Base-by-base conservation (phyloP, 2,797 vertebrate genomes). In the Semaprochilodus insignis region DNA sequence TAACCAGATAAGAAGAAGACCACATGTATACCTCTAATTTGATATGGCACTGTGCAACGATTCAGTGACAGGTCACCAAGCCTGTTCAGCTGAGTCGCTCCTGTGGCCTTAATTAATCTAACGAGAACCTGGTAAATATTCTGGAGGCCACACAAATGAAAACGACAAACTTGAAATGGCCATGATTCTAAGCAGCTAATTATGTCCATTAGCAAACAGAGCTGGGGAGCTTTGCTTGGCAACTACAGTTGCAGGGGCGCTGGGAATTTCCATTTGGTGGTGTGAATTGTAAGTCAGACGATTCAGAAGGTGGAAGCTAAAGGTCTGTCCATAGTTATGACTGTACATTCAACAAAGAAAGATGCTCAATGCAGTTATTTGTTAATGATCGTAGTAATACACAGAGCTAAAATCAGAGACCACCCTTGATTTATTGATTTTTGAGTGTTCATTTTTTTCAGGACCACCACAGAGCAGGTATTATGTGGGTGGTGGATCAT, bases 121-220 rank as follows among this genome's bases (percentile, higher is more conserved):
- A 74, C 63, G 79, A 65, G 59, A 76, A 55, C 54, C 15, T 62
- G 75, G 63, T 57, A 80, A 71, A 79, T 80, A 44, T 51, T 77
- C 72, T 72, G 23, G n/a, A 57, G 36, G 36, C 57, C 44, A 67
- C 78, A 55, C 74, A 74, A 81, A 70, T 74, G 34, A 60, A 78
- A 70, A 69, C 34, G 62, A 78, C 62, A 63, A 78, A 70, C 55
- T 69, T 40, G 36, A 59, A 59, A 19, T 21, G 27, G 67, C 65
- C 66, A 57, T 71, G 31, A 67, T 62, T 63, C 52, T 57, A 40
- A 67, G 25, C 71, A 25, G 63, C 17, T 70, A 63, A 71, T 76
- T 23, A 65, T 75, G 31, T 78, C 69, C 52, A 63, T 77, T 77
- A 57, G 27, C 15, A 51, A 66, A 73, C 57, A 66, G 73, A 25